These are phyloP conservation scores for Tetropium fuscum DNA, from an alignment of 2,888 invertebrate species.

Conservation along the genomic window DNA sequence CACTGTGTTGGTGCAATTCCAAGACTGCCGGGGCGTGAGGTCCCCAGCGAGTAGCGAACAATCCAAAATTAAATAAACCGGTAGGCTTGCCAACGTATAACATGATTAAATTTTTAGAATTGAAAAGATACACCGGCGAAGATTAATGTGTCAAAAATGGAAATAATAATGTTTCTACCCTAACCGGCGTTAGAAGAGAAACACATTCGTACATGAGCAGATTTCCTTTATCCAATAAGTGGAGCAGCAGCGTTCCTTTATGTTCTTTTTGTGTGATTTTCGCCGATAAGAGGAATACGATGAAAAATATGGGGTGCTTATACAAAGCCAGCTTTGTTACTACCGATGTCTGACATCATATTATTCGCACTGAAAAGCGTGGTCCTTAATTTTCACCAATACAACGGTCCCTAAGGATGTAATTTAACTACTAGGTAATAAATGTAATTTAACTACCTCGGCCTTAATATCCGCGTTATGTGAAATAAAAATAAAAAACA, in stretches of 20 bases:
- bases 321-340: no score
- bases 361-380: no score
- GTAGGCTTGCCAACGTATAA: slow-evolving; percentile 7
- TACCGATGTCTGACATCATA: no score
- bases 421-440: no score
- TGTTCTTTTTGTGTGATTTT: slow-evolving; percentile 1
- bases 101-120: slow-evolving; percentile 23
- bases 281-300: not conserved
- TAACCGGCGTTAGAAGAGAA: not conserved
- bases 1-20: slow-evolving; percentile 4
- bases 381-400: no score
- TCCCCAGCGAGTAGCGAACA: not conserved
- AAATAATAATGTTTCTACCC: slow-evolving; percentile 11
- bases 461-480: no score
- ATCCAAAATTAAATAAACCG: slow-evolving; percentile 10
- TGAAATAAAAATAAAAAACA: no score
- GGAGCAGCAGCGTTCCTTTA: slow-evolving; percentile 6
- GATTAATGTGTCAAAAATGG: slow-evolving; percentile 25
- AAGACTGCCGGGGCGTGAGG: not conserved
- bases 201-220: slow-evolving; percentile 11
- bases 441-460: no score
- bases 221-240: slow-evolving; percentile 9
- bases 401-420: not conserved
- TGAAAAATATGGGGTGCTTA: slow-evolving; percentile 7
- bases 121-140: slow-evolving; percentile 3